phyloP scores from a whole-genome alignment of 2,888 invertebrate species.

The Polylopha cassiicola region DNA sequence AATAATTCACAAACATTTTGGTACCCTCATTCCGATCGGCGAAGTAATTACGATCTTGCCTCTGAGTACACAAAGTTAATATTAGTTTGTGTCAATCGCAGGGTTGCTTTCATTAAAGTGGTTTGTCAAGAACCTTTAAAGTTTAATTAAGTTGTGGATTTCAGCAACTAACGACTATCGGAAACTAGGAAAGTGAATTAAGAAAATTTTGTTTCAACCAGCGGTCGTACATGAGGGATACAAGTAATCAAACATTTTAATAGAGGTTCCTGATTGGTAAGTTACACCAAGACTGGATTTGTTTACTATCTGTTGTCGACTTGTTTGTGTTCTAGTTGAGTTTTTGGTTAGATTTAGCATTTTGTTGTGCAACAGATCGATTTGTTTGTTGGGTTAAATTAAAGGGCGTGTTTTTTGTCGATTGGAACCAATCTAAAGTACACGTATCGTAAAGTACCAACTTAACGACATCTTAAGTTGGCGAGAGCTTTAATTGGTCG shows the following conservation, averaged over 20 bases:
- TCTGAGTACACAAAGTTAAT: background rate
- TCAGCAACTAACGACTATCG: slow-evolving; percentile 52
- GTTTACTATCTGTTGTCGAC: too few relatives aligned
- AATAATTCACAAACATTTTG: slow-evolving; percentile 24
- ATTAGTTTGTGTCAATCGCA: slow-evolving; percentile 10
- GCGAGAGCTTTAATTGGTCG: too few relatives aligned
- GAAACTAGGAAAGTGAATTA: slow-evolving; percentile 49
- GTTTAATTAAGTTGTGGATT: slow-evolving; percentile 68
- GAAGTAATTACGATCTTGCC: slow-evolving; percentile 3
- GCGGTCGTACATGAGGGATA: slow-evolving; percentile 18
- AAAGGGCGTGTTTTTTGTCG: too few relatives aligned
- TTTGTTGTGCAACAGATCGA: too few relatives aligned
- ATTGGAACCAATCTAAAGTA: too few relatives aligned
- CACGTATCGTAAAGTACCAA: too few relatives aligned
- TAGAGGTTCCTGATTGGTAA: slow-evolving; percentile 12
- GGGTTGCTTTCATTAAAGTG: slow-evolving; percentile 45
- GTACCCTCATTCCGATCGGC: slow-evolving; percentile 2
- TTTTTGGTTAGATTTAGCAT: too few relatives aligned
- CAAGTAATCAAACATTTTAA: slow-evolving; percentile 19
- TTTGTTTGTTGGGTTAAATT: too few relatives aligned
- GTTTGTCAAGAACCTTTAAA: slow-evolving; percentile 55
- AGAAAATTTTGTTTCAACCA: slow-evolving; percentile 37
- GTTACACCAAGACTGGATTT: too few relatives aligned
- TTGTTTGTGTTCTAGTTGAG: too few relatives aligned
- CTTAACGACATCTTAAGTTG: too few relatives aligned